phyloP scores from a whole-genome alignment of 2,113 vertebrate species.

The Echinops telfairi region DNA sequence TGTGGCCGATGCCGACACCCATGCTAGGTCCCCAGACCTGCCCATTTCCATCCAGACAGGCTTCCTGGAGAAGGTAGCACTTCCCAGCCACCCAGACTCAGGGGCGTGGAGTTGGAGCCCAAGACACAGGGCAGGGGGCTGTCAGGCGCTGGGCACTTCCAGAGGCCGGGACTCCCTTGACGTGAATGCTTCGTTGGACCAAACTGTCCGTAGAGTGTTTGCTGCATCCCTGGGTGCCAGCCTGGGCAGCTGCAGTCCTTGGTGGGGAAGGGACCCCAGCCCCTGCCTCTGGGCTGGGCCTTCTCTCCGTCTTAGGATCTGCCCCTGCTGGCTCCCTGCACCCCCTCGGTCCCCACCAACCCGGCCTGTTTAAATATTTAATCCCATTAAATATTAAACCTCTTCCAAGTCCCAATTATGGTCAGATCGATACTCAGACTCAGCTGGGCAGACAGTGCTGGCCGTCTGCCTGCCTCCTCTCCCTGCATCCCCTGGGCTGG shows the following conservation, averaged over 20 bases:
- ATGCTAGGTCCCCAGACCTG: neutral
- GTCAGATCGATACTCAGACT: slow-evolving; percentile 48
- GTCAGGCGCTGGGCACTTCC: accelerated
- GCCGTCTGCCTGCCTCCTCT: neutral
- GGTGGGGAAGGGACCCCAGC: neutral
- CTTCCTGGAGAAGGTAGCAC: neutral
- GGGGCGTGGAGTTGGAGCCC: neutral
- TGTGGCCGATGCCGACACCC: neutral
- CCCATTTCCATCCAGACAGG: accelerated
- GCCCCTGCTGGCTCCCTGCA: neutral
- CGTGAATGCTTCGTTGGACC: neutral
- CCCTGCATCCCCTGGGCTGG: neutral
- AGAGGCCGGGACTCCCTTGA: neutral
- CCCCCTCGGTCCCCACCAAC: neutral
- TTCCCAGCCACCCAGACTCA: neutral
- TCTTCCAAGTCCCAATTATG: slow-evolving; percentile 70
- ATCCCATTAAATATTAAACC: slow-evolving; percentile 81
- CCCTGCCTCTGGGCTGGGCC: neutral
- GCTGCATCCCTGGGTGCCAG: too few species aligned
- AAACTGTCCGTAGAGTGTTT: too few species aligned
- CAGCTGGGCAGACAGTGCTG: neutral
- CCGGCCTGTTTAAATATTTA: slow-evolving; percentile 77
- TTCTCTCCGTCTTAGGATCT: neutral
- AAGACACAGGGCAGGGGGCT: neutral
- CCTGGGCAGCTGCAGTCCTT: neutral